These are phyloP conservation scores for Sturmia bella DNA, from an alignment of 2,888 invertebrate species.

Conservation along the genomic window DNA sequence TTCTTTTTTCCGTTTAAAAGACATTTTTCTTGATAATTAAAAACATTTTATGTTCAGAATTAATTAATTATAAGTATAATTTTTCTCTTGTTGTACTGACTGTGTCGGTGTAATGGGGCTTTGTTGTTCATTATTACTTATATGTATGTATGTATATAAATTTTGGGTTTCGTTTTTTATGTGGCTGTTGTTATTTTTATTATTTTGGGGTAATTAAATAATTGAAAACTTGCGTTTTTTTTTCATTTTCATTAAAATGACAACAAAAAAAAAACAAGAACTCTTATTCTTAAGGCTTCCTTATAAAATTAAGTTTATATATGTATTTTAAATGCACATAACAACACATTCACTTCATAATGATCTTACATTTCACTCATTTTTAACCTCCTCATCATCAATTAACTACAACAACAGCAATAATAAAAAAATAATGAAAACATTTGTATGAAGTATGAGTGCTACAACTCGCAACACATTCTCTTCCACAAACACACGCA, in stretches of 20 bases:
- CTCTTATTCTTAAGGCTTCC: constrained; percentile 27
- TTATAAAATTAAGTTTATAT: neutral
- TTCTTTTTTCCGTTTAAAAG: constrained; percentile 40
- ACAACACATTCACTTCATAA: constrained; percentile 50
- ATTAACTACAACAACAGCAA: constrained; percentile 64
- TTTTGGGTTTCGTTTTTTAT: neutral
- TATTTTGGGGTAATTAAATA: constrained; percentile 65
- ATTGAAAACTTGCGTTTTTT: constrained; percentile 66
- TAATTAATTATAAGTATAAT: constrained; percentile 58
- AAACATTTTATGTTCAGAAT: constrained; percentile 62
- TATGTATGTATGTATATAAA: neutral
- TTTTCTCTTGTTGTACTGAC: neutral
- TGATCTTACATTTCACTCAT: constrained; percentile 63
- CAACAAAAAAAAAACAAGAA: neutral
- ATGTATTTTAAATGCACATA: neutral
- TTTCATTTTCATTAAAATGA: constrained; percentile 10
- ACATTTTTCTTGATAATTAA: constrained; percentile 62
- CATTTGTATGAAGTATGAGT: constrained; percentile 62
- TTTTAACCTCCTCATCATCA: constrained; percentile 68
- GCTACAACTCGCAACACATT: constrained; percentile 52
- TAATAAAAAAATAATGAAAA: constrained; percentile 64
- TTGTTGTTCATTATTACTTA: constrained; percentile 46
- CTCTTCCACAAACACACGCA: constrained; percentile 42
- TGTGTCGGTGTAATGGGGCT: constrained; percentile 25
- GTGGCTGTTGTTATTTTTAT: constrained; percentile 42